Evolutionary conservation across 2,888 invertebrate genomes (phyloP), one percentile per base, ranked within the genome.

Genomic region (Acanthopleura granulata): DNA sequence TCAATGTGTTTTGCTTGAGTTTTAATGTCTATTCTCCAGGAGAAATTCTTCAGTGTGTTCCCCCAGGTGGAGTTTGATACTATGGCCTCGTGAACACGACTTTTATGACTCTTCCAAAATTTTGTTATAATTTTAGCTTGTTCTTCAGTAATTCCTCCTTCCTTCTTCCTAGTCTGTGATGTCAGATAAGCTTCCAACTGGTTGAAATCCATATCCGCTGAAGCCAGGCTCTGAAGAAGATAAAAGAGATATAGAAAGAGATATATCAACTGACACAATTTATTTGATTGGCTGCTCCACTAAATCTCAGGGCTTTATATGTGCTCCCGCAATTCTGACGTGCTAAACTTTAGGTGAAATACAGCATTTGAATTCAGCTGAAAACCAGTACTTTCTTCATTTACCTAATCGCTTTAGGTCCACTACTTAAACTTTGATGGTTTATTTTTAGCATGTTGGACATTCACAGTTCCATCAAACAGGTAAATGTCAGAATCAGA

Each of bases 1-100:
- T 88, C 95, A 87, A 92, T 95, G 82, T 96, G 96, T 95, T 93
- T 80, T 93, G 89, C 96, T 95, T 4, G 95, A 95, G 93, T 91
- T 85, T 91, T 74, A 85, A 88, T 81, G 77, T 89, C 89, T 51
- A 89, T 86, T 80, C 89, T 82, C 89, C 89, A 89, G 6, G 84
- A 85, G 66, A 87, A 81, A 70, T 83, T 84, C 71, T 88, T 85
- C 50, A 89, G 76, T 22, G 82, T 83, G 77, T 85, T 87, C 71
- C 85, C 86, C 88, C 89, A 89, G 51, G 82, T 86, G 50, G 87
- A 83, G 71, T 83, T 80, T 71, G 83, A 78, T 27, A 89, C 82
- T 57, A 89, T 79, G 73, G 81, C 82, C 51, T 88, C 87, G 74
- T 89, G 88, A 72, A 90, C 86, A 81, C 86, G 86, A 66, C 81